Evolutionary conservation across 2,113 vertebrate species (phyloP).

Genomic region (Nematolebias whitei): DNA sequence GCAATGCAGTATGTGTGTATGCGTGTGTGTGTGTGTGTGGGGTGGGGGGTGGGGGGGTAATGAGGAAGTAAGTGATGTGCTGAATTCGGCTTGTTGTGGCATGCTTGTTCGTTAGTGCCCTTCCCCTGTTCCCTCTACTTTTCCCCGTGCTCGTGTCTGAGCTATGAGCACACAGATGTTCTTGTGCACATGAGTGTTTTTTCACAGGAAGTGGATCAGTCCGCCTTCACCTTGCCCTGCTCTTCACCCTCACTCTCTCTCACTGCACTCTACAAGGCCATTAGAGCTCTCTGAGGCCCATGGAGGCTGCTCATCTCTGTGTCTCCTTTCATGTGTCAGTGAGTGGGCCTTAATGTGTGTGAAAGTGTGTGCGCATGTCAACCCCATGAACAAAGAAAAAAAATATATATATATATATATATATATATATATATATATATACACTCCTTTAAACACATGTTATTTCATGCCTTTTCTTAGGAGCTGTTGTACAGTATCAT

Average conservation of each 20-base stretch:
- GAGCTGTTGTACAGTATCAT: slow-evolving; percentile 20
- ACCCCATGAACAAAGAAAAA: slow-evolving; percentile 28
- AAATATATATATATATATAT: background rate
- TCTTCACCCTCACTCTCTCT: slow-evolving; percentile 77
- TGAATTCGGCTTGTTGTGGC: slow-evolving; percentile 50
- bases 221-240: slow-evolving; percentile 80
- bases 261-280: slow-evolving; percentile 77
- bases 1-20: slow-evolving; percentile 56
- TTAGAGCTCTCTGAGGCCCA: slow-evolving; percentile 76
- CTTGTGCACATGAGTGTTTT: slow-evolving; percentile 23
- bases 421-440: background rate
- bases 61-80: slow-evolving; percentile 25
- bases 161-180: slow-evolving; percentile 44
- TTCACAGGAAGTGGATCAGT: slow-evolving; percentile 59
- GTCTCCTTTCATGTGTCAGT: slow-evolving; percentile 77
- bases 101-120: slow-evolving; percentile 48
- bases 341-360: slow-evolving; percentile 51
- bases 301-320: slow-evolving; percentile 66
- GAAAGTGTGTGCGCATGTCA: slow-evolving; percentile 20
- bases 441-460: background rate
- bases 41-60: slow-evolving; percentile 10
- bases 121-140: slow-evolving; percentile 37
- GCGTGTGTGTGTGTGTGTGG: slow-evolving; percentile 13
- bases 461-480: background rate
- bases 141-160: slow-evolving; percentile 19